These are phyloP conservation scores for Drosophila bocqueti DNA, from an alignment of 1,140 invertebrate genomes.

Conservation along the genomic window DNA sequence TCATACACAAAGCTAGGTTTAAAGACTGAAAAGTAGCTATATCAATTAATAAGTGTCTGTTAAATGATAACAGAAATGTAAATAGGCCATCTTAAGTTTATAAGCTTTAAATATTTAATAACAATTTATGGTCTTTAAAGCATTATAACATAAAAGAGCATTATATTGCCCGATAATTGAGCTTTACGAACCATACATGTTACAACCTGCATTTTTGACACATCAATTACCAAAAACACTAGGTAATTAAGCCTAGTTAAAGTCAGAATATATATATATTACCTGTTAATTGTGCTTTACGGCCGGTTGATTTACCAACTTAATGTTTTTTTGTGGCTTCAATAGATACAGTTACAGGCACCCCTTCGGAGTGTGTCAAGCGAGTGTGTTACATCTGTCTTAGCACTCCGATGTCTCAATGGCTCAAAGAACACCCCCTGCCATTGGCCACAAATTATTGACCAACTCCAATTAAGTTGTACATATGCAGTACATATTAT, in stretches of 20 bases:
- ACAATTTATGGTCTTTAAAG: neutral
- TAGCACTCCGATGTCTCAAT: constrained; percentile 13
- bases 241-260: constrained; percentile 1
- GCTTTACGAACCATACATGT: neutral
- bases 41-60: neutral
- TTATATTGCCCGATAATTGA: neutral
- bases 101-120: neutral
- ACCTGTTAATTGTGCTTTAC: constrained; percentile 4
- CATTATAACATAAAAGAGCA: neutral
- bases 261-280: neutral
- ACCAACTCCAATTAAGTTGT: constrained; percentile 33
- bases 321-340: neutral
- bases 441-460: constrained; percentile 22
- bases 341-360: neutral
- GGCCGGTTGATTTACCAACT: neutral
- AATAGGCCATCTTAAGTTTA: neutral
- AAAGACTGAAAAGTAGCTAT: neutral
- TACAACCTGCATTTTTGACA: neutral
- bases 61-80: neutral
- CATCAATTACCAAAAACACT: neutral
- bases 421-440: constrained; percentile 19
- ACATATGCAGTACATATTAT: constrained; percentile 18
- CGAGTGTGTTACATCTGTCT: constrained; percentile 10
- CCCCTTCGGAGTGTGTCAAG: neutral
- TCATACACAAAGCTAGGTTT: neutral